Evolutionary conservation across 2,888 invertebrate species (phyloP).

Genomic region (Cataglyphis cursor): DNA sequence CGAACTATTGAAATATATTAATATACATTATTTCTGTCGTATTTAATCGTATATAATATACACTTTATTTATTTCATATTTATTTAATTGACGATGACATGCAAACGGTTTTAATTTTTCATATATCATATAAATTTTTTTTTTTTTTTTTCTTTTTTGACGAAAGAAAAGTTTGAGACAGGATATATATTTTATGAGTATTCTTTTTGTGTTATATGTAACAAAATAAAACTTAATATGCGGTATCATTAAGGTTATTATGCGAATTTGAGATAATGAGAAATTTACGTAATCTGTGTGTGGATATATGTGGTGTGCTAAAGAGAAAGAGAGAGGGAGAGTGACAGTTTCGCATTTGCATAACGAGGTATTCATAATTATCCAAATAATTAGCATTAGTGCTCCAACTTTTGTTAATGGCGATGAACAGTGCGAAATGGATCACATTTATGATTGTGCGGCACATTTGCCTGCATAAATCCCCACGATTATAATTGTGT

Average conservation of each 20-base stretch:
- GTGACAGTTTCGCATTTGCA: constrained; percentile 27
- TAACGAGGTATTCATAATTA: constrained; percentile 53
- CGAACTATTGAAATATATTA: not conserved
- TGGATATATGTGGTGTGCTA: not conserved
- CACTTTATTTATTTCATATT: constrained; percentile 51
- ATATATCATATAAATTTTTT: not conserved
- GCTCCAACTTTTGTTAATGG: constrained; percentile 47
- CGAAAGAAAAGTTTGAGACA: not conserved
- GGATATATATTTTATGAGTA: not conserved
- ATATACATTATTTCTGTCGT: not conserved
- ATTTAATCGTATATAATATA: constrained; percentile 42
- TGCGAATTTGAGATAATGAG: constrained; percentile 29
- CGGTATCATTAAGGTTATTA: constrained; percentile 14
- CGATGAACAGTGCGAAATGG: constrained; percentile 4
- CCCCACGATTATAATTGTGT: constrained; percentile 14
- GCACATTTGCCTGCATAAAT: constrained; percentile 1
- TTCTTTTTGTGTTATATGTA: not conserved
- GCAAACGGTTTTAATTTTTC: too few species aligned
- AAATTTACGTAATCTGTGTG: constrained; percentile 33
- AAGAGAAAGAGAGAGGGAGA: not conserved
- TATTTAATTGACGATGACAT: constrained; percentile 7
- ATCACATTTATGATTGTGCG: constrained; percentile 14
- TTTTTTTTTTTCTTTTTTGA: not conserved
- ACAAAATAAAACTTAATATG: not conserved
- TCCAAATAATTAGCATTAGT: constrained; percentile 47